Conservation (phyloP, 2,888 invertebrate genomes). For the Apotomis capreana region DNA sequence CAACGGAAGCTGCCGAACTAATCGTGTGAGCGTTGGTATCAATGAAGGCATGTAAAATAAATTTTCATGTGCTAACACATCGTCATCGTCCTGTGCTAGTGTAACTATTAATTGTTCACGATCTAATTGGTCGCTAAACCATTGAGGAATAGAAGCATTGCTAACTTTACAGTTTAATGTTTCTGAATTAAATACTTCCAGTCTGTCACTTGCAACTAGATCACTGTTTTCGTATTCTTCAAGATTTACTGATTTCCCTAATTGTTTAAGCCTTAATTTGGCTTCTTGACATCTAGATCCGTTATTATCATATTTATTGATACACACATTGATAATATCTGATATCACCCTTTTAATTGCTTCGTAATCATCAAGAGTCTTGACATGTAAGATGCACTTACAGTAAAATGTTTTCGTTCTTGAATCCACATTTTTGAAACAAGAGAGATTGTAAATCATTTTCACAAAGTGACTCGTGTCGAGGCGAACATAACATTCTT, state of each 20-base stretch:
- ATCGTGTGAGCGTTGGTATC: conserved; percentile 25
- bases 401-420: conserved; percentile 35
- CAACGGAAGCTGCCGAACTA: conserved; percentile 14
- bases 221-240: background rate
- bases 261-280: conserved; percentile 31
- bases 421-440: conserved; percentile 37
- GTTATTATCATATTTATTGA: conserved; percentile 35
- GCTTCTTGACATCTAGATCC: conserved; percentile 37
- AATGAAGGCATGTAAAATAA: conserved; percentile 37
- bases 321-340: conserved; percentile 36
- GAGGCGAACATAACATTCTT: conserved; percentile 30
- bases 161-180: background rate
- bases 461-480: conserved; percentile 38
- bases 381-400: conserved; percentile 34
- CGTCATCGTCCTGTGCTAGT: conserved; percentile 25
- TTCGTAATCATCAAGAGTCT: conserved; percentile 29
- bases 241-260: conserved; percentile 13
- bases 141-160: conserved; percentile 1
- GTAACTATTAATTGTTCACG: conserved; percentile 30
- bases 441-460: conserved; percentile 24
- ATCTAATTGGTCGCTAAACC: conserved; percentile 32
- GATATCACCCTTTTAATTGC: conserved; percentile 32
- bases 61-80: conserved; percentile 30
- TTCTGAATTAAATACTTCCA: background rate
- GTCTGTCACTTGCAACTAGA: background rate